A percentile compares a stretch with the other conserved stretches of the same genome.
Conservation (phyloP, 2,888 invertebrate species). For the Chloroclystis v-ata region DNA sequence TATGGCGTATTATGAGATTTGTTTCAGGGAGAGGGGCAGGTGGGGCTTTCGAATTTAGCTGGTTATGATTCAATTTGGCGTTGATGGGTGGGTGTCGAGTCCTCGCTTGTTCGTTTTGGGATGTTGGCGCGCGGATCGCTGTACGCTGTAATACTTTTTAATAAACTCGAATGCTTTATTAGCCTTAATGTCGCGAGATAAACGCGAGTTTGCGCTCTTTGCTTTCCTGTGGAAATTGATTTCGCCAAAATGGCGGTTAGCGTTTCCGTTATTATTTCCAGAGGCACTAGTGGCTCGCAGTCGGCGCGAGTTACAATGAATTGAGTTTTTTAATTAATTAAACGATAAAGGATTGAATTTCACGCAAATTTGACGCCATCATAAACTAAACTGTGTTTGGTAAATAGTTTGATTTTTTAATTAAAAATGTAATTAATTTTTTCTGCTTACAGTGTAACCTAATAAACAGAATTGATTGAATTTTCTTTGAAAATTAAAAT, state of each 20-base stretch:
- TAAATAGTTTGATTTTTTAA: slow-evolving; percentile 75
- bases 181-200: slow-evolving; percentile 66
- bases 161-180: slow-evolving; percentile 79
- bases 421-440: slow-evolving; percentile 68
- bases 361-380: slow-evolving; percentile 70
- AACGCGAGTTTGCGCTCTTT: slow-evolving; percentile 43
- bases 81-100: slow-evolving; percentile 52
- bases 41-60: slow-evolving; percentile 56
- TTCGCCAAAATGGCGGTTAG: slow-evolving; percentile 43
- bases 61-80: slow-evolving; percentile 70
- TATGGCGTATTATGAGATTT: slow-evolving; percentile 55
- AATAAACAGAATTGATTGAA: slow-evolving; percentile 16
- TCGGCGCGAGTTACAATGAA: slow-evolving; percentile 29
- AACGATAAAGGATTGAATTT: slow-evolving; percentile 67
- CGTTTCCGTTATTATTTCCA: slow-evolving; percentile 45
- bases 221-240: slow-evolving; percentile 51
- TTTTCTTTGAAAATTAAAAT: slow-evolving; percentile 21
- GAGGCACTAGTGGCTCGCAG: slow-evolving; percentile 39
- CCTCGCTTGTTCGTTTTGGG: slow-evolving; percentile 55
- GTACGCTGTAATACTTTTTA: slow-evolving; percentile 62
- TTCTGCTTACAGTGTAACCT: slow-evolving; percentile 34
- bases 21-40: slow-evolving; percentile 40
- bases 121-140: slow-evolving; percentile 40
- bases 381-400: slow-evolving; percentile 72
- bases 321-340: slow-evolving; percentile 60